Conservation (phyloP, 2,797 vertebrate species). For the Cephalopachus bancanus region DNA sequence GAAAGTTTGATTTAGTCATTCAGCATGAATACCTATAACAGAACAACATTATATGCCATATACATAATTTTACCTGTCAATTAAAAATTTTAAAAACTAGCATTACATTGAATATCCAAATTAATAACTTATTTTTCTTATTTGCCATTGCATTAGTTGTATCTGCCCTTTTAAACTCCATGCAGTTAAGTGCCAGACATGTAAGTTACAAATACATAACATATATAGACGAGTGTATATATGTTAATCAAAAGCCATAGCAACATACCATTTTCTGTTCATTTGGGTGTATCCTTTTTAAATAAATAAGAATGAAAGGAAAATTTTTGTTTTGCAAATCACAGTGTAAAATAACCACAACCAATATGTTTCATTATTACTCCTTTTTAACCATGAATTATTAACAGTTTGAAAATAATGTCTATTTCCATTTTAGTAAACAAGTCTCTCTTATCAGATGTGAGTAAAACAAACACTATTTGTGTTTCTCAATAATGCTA, state of each 20-base stretch:
- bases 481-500: not conserved
- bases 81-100: not conserved
- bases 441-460: not conserved
- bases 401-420: not conserved
- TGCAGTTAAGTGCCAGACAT: not conserved
- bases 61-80: not conserved
- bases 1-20: not conserved
- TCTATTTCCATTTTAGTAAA: conserved; percentile 48
- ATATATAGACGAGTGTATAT: too few relatives aligned
- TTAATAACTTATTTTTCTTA: not conserved
- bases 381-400: not conserved
- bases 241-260: conserved; percentile 7
- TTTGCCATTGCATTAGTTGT: not conserved
- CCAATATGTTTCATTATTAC: conserved; percentile 12
- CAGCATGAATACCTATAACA: not conserved
- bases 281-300: conserved; percentile 31
- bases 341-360: not conserved
- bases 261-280: conserved; percentile 11
- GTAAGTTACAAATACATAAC: not conserved
- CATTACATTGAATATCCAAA: not conserved
- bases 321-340: conserved; percentile 23
- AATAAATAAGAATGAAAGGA: conserved; percentile 45
- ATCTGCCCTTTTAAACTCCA: not conserved
- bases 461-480: conserved; percentile 18
- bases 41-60: not conserved